Conservation (phyloP, 2,888 invertebrate species). For the Papilio elwesi region DNA sequence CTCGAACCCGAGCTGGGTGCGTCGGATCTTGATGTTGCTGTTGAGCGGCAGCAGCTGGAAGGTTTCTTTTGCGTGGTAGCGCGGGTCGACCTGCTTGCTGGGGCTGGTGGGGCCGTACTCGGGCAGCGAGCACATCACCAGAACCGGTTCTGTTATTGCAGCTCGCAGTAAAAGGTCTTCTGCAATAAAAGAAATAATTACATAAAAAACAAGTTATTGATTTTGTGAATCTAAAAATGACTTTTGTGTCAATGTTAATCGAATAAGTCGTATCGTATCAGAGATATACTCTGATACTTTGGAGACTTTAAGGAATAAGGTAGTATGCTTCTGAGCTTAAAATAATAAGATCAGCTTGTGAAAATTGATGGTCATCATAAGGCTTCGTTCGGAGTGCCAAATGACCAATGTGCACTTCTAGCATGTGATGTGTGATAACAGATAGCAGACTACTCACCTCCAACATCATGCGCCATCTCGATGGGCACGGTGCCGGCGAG, state of each 20-base stretch:
- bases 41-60: constrained; percentile 79
- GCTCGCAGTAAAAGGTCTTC: constrained; percentile 85
- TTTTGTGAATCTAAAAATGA: no score
- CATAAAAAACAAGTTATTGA: not conserved
- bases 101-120: constrained; percentile 78
- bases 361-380: no score
- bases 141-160: constrained; percentile 86
- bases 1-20: constrained; percentile 86
- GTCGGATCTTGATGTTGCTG: constrained; percentile 70
- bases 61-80: constrained; percentile 82
- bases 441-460: constrained; percentile 70
- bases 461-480: constrained; percentile 86
- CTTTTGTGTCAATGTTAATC: no score
- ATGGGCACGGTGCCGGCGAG: constrained; percentile 85
- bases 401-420: no score
- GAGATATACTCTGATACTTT: no score
- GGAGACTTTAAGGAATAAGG: no score
- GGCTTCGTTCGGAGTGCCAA: no score
- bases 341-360: no score
- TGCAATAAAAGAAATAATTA: constrained; percentile 46
- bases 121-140: constrained; percentile 86
- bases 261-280: no score
- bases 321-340: no score
- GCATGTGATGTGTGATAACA: no score
- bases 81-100: constrained; percentile 81